A percentile compares a stretch with the other conserved stretches of the same genome.
These are phyloP conservation scores for Alaudala cheleensis DNA, from an alignment of 2,113 vertebrate genomes.

Conservation along the genomic window DNA sequence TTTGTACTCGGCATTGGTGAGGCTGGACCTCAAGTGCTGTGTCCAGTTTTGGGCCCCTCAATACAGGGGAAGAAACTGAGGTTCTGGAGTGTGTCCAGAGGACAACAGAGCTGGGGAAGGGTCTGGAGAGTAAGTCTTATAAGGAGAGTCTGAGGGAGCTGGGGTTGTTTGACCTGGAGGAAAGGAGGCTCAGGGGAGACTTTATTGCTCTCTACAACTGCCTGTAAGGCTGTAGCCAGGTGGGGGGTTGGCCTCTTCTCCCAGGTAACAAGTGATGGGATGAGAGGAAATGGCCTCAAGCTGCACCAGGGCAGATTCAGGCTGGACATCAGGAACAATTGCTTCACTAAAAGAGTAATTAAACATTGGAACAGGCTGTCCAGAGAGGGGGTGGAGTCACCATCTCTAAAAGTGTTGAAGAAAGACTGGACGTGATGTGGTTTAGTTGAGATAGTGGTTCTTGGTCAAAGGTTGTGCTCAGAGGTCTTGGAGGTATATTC, in stretches of 20 bases:
- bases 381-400: not conserved
- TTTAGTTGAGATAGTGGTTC: not conserved
- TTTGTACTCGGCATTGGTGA: accelerated
- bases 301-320: not conserved
- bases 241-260: not conserved
- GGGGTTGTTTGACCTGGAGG: not conserved
- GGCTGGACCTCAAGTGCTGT: not conserved
- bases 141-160: not conserved
- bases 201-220: no score
- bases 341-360: not conserved
- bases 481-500: not conserved
- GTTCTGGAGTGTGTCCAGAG: accelerated
- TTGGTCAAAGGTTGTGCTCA: not conserved
- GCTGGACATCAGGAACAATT: not conserved
- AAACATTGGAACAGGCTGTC: not conserved
- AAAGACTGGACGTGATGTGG: accelerated
- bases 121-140: not conserved
- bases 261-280: no score
- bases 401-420: not conserved
- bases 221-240: not conserved
- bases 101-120: not conserved
- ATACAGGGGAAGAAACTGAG: not conserved
- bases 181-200: not conserved
- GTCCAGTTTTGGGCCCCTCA: not conserved
- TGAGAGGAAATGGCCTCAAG: not conserved